These are phyloP conservation scores for Galagoides demidoff DNA, from an alignment of 2,797 vertebrate species.

Conservation along the genomic window DNA sequence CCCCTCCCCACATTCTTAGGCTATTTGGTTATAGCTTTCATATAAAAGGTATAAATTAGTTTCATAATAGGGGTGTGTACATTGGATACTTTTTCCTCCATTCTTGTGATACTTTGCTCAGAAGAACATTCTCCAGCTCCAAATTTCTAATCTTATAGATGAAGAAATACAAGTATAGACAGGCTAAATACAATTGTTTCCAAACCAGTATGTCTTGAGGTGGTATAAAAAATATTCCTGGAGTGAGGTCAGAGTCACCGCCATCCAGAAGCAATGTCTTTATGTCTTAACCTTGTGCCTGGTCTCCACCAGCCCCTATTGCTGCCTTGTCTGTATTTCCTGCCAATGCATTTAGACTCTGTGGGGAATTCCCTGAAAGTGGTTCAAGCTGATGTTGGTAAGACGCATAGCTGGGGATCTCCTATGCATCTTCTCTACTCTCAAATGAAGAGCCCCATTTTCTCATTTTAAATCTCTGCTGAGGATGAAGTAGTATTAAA, in stretches of 20 bases:
- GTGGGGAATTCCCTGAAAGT: background rate
- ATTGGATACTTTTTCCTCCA: no score
- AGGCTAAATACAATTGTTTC: background rate
- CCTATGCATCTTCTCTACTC: background rate
- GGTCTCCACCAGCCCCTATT: background rate
- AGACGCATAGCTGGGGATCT: rapidly evolving
- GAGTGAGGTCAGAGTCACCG: background rate
- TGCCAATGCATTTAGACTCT: background rate
- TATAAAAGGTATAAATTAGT: no score
- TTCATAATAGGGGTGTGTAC: no score
- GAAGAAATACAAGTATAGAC: background rate
- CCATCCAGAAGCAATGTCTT: background rate
- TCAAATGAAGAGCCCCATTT: background rate
- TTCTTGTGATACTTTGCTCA: no score
- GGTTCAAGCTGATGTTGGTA: no score
- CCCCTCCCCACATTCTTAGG: no score
- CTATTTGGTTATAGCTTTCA: no score
- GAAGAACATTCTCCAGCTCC: no score
- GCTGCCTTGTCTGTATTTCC: background rate
- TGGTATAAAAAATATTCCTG: no score
- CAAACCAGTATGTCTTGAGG: background rate
- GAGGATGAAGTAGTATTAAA: background rate
- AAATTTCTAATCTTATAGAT: background rate
- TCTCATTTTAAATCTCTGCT: background rate
- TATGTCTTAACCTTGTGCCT: background rate